Evolutionary conservation across 2,113 vertebrate species (phyloP), one percentile per base, ranked within the genome.

Genomic region (Seriola dumerili): DNA sequence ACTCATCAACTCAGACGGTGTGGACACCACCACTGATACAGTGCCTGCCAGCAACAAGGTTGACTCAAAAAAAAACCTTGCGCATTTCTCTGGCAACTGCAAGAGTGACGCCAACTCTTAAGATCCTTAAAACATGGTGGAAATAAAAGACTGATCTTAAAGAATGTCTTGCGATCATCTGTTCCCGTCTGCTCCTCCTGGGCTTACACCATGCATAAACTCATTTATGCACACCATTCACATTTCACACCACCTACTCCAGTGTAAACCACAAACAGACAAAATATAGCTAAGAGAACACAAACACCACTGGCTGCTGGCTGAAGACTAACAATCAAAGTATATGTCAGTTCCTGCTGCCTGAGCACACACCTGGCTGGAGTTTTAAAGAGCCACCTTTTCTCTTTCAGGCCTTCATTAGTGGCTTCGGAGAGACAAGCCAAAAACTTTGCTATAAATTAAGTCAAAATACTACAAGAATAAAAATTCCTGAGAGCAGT

Each of bases 201-300:
- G 88, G 89, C 80, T 89, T 76, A 89, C 92, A 93, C 85, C 73
- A 79, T 86, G 92, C 90, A 94, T 92, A 92, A 91, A 91, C 72
- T 94, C 85, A 93, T 94, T 96, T 99, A 99, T 99, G 97, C 98
- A 98, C 95, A 72, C 92, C 85, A 94, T 96, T 95, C 97, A 97
- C 93, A 95, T 92, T 93, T 91, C 93, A 94, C 89, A 87, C 87
- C 89, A 86, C 83, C 92, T 67, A 67, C 76, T 89, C 66, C 71
- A 85, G 90, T 91, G 90, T 85, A 89, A 91, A 82, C 88, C 88
- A 63, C 89, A 57, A 38, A 62, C 81, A 87, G 66, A 86, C 70
- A 59, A 70, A 80, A 76, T 3, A 59, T 72, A 40, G 55, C 46
- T 83, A 83, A 81, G 85, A 84, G 4, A 80, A 90, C 66, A 78